Base-by-base conservation (phyloP, 37 sponge, comb jelly and placozoan genomes). In the Mnemiopsis leidyi region DNA sequence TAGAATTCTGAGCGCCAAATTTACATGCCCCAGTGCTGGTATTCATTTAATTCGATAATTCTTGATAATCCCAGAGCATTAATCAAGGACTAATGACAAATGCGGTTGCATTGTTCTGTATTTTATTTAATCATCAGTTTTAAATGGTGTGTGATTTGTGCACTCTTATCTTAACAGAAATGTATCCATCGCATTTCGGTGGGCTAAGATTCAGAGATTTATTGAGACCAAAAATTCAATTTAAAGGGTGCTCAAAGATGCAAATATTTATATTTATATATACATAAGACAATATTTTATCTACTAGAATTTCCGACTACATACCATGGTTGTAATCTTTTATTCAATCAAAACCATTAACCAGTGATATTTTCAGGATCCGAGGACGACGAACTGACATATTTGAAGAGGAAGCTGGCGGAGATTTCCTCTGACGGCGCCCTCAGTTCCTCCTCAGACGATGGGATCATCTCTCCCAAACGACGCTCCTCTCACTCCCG, bases 381-480 rank as follows among this genome's bases (percentile, higher is more conserved):
- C 2, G 73, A 69, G n/a, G 29, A 21, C 23, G 73, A 25, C 21
- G 73, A 69, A 20, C 1, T 69, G 61, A 48, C 13, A 69, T 25
- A 69, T 69, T 3, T 69, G 73, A 69, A 69, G 73, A 69, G 73
- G n/a, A 69, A 69, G n/a, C 21, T 69, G 73, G 24, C 73, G 1
- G 73, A 25, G 28, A 28, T 25, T 3, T 69, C 73, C 7, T 21
- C 36, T 0, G 82, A 33, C 23, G 36, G 29, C 3, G 36, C 23
- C 36, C 36, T 79, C 3, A 79, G 73, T 25, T 69, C 73, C 2
- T 61, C 68, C 9, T 21, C 36, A 28, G 82, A 33, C 23, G 82
- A 79, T 3, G 36, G 35, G 9, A 2, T 79, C 3, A 16, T 35
- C 13, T 79, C 82, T 37, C 82, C 37, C 0, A 35, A 32, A 20